These are phyloP conservation scores for Darevskia nairensis DNA, from an alignment of 2,797 vertebrate genomes.

Conservation along the genomic window DNA sequence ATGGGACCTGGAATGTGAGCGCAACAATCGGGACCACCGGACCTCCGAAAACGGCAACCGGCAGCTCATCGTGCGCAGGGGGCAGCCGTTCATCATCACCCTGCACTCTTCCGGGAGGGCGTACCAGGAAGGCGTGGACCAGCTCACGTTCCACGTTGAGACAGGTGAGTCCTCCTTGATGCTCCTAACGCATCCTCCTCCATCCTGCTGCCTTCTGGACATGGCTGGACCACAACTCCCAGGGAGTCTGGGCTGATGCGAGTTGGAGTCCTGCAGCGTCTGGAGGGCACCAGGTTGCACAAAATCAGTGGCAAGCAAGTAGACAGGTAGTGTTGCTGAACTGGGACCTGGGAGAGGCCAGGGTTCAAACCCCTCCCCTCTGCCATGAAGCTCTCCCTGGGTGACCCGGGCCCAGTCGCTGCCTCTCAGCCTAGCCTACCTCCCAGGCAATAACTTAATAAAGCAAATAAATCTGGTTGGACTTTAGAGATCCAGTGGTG, in stretches of 20 bases:
- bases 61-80: conserved; percentile 89
- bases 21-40: conserved; percentile 86
- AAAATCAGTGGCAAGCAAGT: too few relatives aligned
- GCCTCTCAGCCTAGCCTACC: too few relatives aligned
- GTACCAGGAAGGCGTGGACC: conserved; percentile 82
- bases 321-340: too few relatives aligned
- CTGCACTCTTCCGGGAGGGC: conserved; percentile 82
- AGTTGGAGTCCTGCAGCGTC: background rate
- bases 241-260: too few relatives aligned
- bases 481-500: too few relatives aligned
- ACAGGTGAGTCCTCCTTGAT: conserved; percentile 81
- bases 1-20: conserved; percentile 84
- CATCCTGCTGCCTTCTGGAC: background rate
- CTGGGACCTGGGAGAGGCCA: too few relatives aligned
- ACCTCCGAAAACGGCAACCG: conserved; percentile 82
- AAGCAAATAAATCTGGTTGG: too few relatives aligned
- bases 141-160: conserved; percentile 80
- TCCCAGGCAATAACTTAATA: too few relatives aligned
- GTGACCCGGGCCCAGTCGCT: too few relatives aligned
- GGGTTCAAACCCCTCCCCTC: too few relatives aligned
- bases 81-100: conserved; percentile 85
- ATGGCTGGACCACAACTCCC: too few relatives aligned
- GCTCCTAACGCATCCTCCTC: accelerated
- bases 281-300: background rate
- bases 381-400: too few relatives aligned